Evolutionary conservation across 2,888 invertebrate species (phyloP).

Genomic region (Lottia scabra): DNA sequence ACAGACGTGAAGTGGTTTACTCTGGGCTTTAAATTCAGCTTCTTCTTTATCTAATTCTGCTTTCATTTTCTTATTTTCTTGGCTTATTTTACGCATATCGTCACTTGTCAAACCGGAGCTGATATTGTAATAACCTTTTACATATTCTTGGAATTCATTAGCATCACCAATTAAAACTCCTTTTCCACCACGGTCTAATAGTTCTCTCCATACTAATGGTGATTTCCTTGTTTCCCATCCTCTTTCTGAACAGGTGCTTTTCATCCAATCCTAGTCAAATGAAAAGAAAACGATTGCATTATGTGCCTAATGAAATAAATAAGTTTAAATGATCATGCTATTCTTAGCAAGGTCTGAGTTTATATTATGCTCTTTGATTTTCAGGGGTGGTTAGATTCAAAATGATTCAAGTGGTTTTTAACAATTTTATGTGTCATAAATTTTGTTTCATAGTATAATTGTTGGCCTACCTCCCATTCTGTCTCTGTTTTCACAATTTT

Average conservation of each 20-base stretch:
- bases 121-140: conserved; percentile 65
- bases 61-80: conserved; percentile 61
- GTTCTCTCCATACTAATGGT: conserved; percentile 69
- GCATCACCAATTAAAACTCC: conserved; percentile 68
- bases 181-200: conserved; percentile 69
- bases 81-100: conserved; percentile 59
- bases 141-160: conserved; percentile 68
- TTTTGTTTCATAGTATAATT: too few relatives aligned
- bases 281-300: too few relatives aligned
- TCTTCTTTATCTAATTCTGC: conserved; percentile 57
- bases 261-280: conserved; percentile 56
- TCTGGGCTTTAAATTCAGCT: conserved; percentile 38
- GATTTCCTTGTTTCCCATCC: conserved; percentile 66
- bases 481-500: conserved; percentile 64
- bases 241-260: conserved; percentile 52
- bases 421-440: too few relatives aligned
- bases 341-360: too few relatives aligned
- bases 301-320: too few relatives aligned
- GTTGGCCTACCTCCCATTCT: conserved; percentile 62
- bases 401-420: too few relatives aligned
- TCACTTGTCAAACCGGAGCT: conserved; percentile 56
- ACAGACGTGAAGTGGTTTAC: conserved; percentile 61
- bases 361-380: too few relatives aligned
- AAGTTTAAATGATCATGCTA: too few relatives aligned
- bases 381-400: too few relatives aligned